Conservation (phyloP, 1,140 invertebrate genomes). For the Probaryconus sp. region DNA sequence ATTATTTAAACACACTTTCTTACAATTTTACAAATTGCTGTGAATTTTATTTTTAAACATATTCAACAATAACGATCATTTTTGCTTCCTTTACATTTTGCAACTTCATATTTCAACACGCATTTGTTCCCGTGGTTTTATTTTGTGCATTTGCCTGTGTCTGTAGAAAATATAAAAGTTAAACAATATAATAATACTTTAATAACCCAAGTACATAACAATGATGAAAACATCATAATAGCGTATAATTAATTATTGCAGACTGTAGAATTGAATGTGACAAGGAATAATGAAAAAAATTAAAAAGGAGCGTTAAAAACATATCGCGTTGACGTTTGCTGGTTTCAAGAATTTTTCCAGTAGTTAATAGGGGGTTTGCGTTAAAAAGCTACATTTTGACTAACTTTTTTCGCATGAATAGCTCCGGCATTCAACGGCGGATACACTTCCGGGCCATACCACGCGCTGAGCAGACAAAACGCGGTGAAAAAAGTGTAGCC, state of each 20-base stretch:
- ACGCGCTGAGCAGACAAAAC: constrained; percentile 36
- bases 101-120: no score
- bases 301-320: constrained; percentile 41
- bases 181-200: no score
- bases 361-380: constrained; percentile 9
- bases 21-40: no score
- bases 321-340: constrained; percentile 48
- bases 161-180: no score
- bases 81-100: no score
- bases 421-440: constrained; percentile 49
- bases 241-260: constrained; percentile 39
- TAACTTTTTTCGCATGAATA: constrained; percentile 49
- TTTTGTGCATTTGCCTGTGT: no score
- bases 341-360: constrained; percentile 36
- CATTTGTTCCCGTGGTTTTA: no score
- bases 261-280: constrained; percentile 14
- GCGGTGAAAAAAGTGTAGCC: constrained; percentile 34
- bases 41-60: no score
- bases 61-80: no score
- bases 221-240: constrained; percentile 8
- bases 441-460: constrained; percentile 51
- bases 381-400: constrained; percentile 48
- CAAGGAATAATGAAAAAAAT: constrained; percentile 26
- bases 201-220: no score
- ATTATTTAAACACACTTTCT: no score